Conservation (phyloP, 2,797 vertebrate genomes). For the Trichosurus vulpecula region DNA sequence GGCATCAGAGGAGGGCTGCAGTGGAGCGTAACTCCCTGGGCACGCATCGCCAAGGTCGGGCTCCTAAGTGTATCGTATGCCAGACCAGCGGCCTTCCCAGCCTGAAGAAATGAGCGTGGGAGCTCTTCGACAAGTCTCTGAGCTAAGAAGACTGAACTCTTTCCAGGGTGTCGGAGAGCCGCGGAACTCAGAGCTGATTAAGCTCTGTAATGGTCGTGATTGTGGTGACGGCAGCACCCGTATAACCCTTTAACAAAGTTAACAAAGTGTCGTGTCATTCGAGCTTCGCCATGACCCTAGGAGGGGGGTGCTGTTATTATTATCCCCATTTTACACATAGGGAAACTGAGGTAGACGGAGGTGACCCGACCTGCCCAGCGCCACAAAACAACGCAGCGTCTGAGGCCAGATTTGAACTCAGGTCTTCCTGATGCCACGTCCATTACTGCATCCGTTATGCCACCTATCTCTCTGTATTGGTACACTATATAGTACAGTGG, state of each 20-base stretch:
- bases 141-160: neutral
- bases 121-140: neutral
- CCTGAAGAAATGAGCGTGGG: neutral
- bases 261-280: neutral
- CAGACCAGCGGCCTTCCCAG: neutral
- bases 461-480: neutral
- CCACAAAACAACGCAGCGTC: neutral
- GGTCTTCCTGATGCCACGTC: neutral
- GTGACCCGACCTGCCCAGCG: neutral
- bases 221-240: too few relatives aligned
- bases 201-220: too few relatives aligned
- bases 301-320: neutral
- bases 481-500: neutral
- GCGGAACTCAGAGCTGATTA: neutral
- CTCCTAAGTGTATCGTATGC: neutral
- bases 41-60: too few relatives aligned
- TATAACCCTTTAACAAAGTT: neutral
- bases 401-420: neutral
- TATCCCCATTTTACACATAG: neutral
- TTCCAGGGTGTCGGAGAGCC: neutral
- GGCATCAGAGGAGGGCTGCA: too few relatives aligned
- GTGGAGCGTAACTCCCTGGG: too few relatives aligned
- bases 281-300: neutral
- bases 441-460: neutral
- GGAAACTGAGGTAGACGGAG: neutral